A percentile compares a stretch with the other conserved stretches of the same genome.
Conservation (phyloP, 2,113 vertebrate species). For the Triplophysa siluroides region DNA sequence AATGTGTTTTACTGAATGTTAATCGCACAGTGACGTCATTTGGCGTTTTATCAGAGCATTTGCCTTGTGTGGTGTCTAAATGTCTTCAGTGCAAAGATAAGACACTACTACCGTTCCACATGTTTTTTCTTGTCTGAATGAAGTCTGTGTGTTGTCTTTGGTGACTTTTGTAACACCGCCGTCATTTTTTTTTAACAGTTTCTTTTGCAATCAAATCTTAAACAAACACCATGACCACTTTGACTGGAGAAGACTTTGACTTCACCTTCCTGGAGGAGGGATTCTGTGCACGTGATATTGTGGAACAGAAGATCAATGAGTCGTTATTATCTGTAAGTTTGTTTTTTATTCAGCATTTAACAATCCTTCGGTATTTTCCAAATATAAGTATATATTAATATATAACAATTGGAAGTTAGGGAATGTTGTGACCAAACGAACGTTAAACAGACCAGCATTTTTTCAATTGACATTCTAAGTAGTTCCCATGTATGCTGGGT, state of each 20-base stretch:
- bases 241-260: constrained; percentile 77
- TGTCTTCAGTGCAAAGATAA: constrained; percentile 17
- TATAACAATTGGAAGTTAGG: not conserved
- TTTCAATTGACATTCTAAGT: too few species aligned
- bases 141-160: not conserved
- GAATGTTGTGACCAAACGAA: too few species aligned
- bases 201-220: constrained; percentile 57
- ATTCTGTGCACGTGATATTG: constrained; percentile 89
- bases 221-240: constrained; percentile 76
- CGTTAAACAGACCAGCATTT: too few species aligned
- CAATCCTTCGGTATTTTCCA: not conserved
- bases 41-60: not conserved
- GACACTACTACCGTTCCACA: not conserved
- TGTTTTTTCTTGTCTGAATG: not conserved
- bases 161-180: constrained; percentile 3
- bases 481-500: too few species aligned
- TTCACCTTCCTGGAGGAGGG: constrained; percentile 93
- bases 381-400: not conserved
- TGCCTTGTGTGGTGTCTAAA: not conserved
- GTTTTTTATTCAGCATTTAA: not conserved
- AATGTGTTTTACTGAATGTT: not conserved
- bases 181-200: constrained; percentile 62
- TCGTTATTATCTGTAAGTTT: constrained; percentile 86
- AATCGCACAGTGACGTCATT: not conserved
- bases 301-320: constrained; percentile 96